Evolutionary conservation across 2,113 vertebrate species (phyloP), one percentile per base, ranked within the genome.

Genomic region (Halichoerus grypus): DNA sequence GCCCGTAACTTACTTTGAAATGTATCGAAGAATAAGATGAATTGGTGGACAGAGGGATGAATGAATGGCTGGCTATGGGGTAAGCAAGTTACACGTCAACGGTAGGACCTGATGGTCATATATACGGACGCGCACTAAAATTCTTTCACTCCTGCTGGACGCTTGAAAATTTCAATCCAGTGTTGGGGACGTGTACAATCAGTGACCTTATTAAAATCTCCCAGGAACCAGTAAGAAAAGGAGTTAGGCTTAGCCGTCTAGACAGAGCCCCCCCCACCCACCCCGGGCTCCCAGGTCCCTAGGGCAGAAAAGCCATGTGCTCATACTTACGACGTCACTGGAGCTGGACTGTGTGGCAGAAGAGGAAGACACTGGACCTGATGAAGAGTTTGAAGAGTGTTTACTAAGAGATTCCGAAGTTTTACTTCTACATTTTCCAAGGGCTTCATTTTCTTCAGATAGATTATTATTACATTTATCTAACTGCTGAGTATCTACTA

Each of bases 391-490:
- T 93, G 99, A 99, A 98, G 99, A 99, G 95, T 99, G 99, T 99
- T 99, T 99, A 98, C 99, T 99, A 97, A 99, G 98, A 14, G 99
- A 98, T 96, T 99, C 97, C 98, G 99, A 98, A 98, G 98, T 98
- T 98, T 99, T 98, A 99, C 99, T 95, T 98, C 99, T 98, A 97
- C 98, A 97, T 97, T 99, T 99, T 96, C 98, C 98, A 94, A 98
- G 98, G 77, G 99, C 97, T 98, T 99, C 98, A 51, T 90, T 99
- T 92, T 99, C 99, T 98, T 99, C 99, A 33, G 99, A 98, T 76
- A 99, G 98, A 88, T 99, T 99, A 98, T 99, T 99, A 99, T 99
- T 99, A 99, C 99, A 99, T 97, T 99, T 99, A 92, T 99, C 99
- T 46, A 99, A 99, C 98, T 99, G 99, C 98, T 99, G 99, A 88